Conservation (phyloP, 2,113 vertebrate genomes). For the Pardalotus punctatus region DNA sequence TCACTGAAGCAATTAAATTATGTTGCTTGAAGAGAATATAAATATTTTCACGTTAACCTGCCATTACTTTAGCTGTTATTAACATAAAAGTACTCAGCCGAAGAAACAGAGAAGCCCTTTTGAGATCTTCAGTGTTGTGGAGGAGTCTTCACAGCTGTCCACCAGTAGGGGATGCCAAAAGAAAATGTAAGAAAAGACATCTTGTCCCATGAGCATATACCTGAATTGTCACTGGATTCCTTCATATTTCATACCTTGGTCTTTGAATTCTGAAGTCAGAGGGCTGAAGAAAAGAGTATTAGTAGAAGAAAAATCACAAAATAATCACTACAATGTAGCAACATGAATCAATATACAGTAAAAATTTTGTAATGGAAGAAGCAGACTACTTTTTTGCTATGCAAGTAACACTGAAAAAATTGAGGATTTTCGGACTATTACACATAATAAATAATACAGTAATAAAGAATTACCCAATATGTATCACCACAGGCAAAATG, state of each 20-base stretch:
- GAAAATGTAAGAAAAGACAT: not conserved
- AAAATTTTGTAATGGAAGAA: not conserved
- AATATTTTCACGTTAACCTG: not conserved
- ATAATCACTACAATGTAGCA: not conserved
- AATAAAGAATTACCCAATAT: not conserved
- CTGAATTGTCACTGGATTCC: not conserved
- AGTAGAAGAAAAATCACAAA: not conserved
- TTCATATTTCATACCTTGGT: not conserved
- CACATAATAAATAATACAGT: not conserved
- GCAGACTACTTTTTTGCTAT: not conserved
- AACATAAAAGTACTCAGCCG: not conserved
- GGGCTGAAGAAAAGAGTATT: not conserved
- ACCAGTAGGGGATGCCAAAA: slow-evolving; percentile 32
- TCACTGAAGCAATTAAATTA: not conserved
- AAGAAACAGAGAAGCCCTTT: not conserved
- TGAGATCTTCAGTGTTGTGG: not conserved
- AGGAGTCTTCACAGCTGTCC: not conserved
- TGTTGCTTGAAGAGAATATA: not conserved
- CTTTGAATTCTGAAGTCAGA: not conserved
- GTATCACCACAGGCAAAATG: not conserved
- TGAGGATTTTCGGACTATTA: not conserved
- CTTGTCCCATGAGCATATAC: not conserved
- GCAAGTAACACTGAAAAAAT: not conserved
- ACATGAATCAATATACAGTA: not conserved
- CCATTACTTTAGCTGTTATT: not conserved